Conservation (phyloP, 2,797 vertebrate genomes). For the Bucorvus abyssinicus region DNA sequence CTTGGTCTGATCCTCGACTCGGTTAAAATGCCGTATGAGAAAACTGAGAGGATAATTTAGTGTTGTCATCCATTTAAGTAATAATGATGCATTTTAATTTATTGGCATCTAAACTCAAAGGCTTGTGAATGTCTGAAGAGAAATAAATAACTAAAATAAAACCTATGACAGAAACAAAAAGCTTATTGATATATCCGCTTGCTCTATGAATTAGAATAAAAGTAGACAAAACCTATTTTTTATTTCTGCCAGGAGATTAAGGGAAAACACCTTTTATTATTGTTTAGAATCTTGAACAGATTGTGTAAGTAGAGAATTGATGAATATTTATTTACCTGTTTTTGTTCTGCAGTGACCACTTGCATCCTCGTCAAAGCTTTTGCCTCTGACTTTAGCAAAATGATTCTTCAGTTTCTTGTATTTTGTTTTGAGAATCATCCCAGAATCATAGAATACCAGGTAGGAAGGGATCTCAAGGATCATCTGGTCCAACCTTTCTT, state of each 20-base stretch:
- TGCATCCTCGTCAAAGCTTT: neutral
- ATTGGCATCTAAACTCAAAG: neutral
- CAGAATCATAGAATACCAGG: neutral
- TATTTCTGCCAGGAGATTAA: neutral
- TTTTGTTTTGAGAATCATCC: neutral
- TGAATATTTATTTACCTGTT: neutral
- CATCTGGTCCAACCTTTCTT: neutral
- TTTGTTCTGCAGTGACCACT: neutral
- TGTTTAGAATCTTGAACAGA: neutral
- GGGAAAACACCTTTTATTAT: neutral
- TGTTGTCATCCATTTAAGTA: slow-evolving; percentile 18
- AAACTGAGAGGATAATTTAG: slow-evolving; percentile 3
- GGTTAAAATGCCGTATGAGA: neutral
- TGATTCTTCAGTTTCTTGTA: neutral
- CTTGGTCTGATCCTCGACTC: slow-evolving; percentile 24
- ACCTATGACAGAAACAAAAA: neutral
- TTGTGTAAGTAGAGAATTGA: neutral
- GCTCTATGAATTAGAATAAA: neutral
- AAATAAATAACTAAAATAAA: neutral
- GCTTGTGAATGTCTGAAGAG: neutral
- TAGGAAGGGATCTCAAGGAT: neutral
- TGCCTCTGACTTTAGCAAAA: neutral
- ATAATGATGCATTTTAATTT: slow-evolving; percentile 10
- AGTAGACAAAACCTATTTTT: neutral
- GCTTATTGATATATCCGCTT: neutral